phyloP scores from a whole-genome alignment of 2,797 vertebrate species.

The Argyrosomus regius region DNA sequence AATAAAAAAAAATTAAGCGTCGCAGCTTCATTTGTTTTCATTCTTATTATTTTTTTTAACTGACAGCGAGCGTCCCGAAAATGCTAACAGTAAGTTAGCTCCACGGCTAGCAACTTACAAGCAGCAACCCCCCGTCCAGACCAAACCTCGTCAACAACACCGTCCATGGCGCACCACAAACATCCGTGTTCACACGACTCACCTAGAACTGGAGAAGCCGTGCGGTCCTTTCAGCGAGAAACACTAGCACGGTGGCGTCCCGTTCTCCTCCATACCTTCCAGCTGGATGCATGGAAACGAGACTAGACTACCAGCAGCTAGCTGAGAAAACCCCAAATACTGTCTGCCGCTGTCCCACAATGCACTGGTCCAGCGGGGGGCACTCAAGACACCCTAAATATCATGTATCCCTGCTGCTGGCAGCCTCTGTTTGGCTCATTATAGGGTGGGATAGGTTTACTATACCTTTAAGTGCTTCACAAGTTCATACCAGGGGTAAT shows the following conservation, averaged over 20 bases:
- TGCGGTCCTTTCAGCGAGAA: slow-evolving; percentile 42
- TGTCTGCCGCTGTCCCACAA: slow-evolving; percentile 80
- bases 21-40: no score
- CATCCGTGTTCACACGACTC: neutral
- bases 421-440: neutral
- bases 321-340: slow-evolving; percentile 55
- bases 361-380: slow-evolving; percentile 72
- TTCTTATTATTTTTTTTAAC: no score
- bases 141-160: slow-evolving; percentile 40
- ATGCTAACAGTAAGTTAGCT: slow-evolving; percentile 69
- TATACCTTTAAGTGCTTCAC: neutral
- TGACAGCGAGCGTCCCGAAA: slow-evolving; percentile 5
- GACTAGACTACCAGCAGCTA: slow-evolving; percentile 45
- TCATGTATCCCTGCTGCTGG: slow-evolving; percentile 11
- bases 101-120: slow-evolving; percentile 63
- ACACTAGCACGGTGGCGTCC: slow-evolving; percentile 61
- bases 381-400: slow-evolving; percentile 33
- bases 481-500: neutral
- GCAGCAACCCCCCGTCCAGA: slow-evolving; percentile 20
- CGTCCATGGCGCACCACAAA: slow-evolving; percentile 10
- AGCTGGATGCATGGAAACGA: slow-evolving; percentile 58
- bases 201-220: slow-evolving; percentile 66
- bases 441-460: neutral
- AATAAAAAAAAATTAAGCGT: neutral
- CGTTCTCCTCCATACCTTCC: slow-evolving; percentile 74